Conservation (phyloP, 2,797 vertebrate species). For the Lates japonicus region DNA sequence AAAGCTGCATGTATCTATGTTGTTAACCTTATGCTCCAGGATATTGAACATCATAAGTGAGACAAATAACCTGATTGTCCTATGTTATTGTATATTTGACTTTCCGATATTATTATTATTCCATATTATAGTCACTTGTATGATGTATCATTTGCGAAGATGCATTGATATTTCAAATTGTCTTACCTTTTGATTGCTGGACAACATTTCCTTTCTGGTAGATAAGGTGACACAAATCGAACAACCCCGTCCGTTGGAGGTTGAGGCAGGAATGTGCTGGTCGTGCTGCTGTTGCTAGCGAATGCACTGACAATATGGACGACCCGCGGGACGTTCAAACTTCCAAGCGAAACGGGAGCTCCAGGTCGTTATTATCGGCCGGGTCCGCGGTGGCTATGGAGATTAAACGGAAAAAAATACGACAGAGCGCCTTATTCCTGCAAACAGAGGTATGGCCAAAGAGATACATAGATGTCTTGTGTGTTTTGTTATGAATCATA, state of each 20-base stretch:
- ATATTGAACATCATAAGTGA: neutral
- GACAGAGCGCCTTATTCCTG: conserved; percentile 79
- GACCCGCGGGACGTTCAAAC: conserved; percentile 86
- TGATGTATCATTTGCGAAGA: no score
- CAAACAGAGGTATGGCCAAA: conserved; percentile 78
- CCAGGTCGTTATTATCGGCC: conserved; percentile 65
- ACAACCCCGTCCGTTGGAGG: conserved; percentile 28
- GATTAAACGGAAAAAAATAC: conserved; percentile 87
- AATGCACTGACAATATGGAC: conserved; percentile 73
- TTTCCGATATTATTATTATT: no score
- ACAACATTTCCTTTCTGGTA: neutral
- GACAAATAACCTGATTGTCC: neutral
- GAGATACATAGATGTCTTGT: accelerated
- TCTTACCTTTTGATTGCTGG: neutral
- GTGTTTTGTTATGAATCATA: neutral
- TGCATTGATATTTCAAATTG: accelerated
- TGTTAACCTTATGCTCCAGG: neutral
- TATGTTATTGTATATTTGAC: neutral
- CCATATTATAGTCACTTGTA: neutral
- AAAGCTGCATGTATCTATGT: no score
- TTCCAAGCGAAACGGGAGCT: conserved; percentile 67
- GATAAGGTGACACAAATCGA: neutral
- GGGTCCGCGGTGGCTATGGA: conserved; percentile 87
- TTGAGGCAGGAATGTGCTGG: conserved; percentile 25
- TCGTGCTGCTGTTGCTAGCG: conserved; percentile 24